Evolutionary conservation across 2,797 vertebrate genomes (phyloP).

Genomic region (Pteropus rufus): DNA sequence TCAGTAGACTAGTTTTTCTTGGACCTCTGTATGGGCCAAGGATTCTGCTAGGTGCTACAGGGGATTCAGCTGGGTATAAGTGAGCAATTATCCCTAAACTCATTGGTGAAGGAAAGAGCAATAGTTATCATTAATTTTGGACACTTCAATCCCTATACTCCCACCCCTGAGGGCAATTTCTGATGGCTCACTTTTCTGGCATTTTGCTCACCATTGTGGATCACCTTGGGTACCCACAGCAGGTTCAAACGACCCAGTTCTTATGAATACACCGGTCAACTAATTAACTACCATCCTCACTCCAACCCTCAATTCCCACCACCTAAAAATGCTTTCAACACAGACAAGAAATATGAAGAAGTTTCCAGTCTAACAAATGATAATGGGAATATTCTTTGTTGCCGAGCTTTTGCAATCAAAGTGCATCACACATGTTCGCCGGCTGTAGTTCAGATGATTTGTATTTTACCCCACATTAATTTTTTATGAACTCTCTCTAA

Average conservation of each 20-base stretch:
- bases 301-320: neutral
- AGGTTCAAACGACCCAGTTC: neutral
- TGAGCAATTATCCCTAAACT: neutral
- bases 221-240: neutral
- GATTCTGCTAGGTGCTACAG: neutral
- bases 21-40: neutral
- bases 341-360: neutral
- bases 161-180: neutral
- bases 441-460: constrained; percentile 39
- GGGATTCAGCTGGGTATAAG: neutral
- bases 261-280: neutral
- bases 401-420: neutral
- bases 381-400: neutral
- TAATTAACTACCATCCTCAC: neutral
- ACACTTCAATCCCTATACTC: too few species aligned
- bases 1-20: neutral
- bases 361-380: neutral
- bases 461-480: constrained; percentile 42
- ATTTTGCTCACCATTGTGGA: neutral
- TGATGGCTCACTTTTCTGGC: neutral
- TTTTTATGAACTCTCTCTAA: constrained; percentile 50
- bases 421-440: neutral
- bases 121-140: neutral
- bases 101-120: neutral
- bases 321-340: neutral